A percentile compares a stretch with the other conserved stretches of the same genome.
Evolutionary conservation across 2,113 vertebrate species (phyloP).

Genomic region (Zingel zingel): DNA sequence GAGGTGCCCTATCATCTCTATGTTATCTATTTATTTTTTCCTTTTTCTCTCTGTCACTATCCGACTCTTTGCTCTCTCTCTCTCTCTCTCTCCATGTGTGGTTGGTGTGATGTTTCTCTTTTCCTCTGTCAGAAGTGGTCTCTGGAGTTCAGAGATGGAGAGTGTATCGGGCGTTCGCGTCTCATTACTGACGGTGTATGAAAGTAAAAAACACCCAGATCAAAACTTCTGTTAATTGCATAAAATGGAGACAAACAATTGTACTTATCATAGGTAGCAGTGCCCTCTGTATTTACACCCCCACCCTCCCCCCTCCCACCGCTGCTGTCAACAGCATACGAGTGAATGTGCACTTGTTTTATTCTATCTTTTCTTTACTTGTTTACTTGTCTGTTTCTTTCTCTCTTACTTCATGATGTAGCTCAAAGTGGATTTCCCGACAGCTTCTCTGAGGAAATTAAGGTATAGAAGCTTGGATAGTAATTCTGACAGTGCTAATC

Average conservation of each 20-base stretch:
- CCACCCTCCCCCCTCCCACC: background rate
- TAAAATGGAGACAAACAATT: constrained; percentile 76
- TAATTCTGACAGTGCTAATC: background rate
- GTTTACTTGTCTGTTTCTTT: constrained; percentile 28
- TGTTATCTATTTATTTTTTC: constrained; percentile 62
- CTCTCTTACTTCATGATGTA: constrained; percentile 2
- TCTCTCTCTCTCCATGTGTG: background rate
- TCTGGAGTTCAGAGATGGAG: constrained; percentile 66
- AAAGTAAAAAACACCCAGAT: constrained; percentile 71
- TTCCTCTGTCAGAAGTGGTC: constrained; percentile 67
- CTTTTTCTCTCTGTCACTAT: constrained; percentile 53
- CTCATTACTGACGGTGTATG: constrained; percentile 75
- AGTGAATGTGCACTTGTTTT: constrained; percentile 18
- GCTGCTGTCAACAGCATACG: constrained; percentile 54
- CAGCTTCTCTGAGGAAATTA: background rate
- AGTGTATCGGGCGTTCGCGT: constrained; percentile 62
- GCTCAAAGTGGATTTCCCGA: constrained; percentile 11
- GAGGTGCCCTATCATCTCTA: constrained; percentile 67
- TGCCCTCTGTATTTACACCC: constrained; percentile 63
- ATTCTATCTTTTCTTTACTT: constrained; percentile 37
- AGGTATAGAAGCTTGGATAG: rapidly evolving
- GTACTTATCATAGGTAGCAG: constrained; percentile 71
- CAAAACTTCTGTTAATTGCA: constrained; percentile 80
- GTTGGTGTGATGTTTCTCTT: constrained; percentile 68
- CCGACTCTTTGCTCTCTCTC: constrained; percentile 9